Evolutionary conservation across 1,140 invertebrate species (phyloP).

Genomic region (Berghia stephanieae): DNA sequence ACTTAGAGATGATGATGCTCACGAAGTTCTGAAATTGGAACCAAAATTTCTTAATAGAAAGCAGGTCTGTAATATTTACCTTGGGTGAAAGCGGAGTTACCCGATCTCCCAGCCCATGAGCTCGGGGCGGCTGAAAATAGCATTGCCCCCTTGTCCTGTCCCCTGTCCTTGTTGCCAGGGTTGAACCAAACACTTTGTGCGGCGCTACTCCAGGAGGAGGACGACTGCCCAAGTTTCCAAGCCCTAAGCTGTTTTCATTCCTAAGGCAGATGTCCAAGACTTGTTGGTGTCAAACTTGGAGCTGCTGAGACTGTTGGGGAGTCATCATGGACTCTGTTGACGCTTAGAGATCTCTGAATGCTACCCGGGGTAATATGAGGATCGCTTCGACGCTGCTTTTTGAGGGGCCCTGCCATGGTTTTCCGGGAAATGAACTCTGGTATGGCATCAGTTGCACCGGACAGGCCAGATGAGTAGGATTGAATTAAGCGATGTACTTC

Average conservation of each 20-base stretch:
- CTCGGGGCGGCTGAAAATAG: constrained; percentile 49
- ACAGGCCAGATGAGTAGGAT: constrained; percentile 72
- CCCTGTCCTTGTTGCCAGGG: constrained; percentile 21
- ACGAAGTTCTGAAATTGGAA: too few species aligned
- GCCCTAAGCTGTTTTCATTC: constrained; percentile 25
- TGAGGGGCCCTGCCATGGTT: constrained; percentile 93
- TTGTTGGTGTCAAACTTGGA: constrained; percentile 36
- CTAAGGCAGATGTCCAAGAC: constrained; percentile 34
- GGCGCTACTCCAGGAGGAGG: constrained; percentile 35
- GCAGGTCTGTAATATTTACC: constrained; percentile 27
- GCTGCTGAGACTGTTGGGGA: constrained; percentile 42
- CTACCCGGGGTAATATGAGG: constrained; percentile 96
- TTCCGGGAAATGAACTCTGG: constrained; percentile 97
- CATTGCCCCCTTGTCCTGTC: neutral
- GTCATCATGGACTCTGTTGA: constrained; percentile 87
- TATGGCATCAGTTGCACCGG: constrained; percentile 81
- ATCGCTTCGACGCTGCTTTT: constrained; percentile 94
- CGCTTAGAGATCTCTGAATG: constrained; percentile 81
- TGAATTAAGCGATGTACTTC: constrained; percentile 76
- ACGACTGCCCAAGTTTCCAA: constrained; percentile 31
- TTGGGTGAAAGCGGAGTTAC: constrained; percentile 43
- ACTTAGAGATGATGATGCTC: too few species aligned
- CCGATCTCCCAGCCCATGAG: constrained; percentile 56
- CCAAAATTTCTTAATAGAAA: neutral
- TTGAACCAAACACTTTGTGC: constrained; percentile 10